Evolutionary conservation across 2,113 vertebrate genomes (phyloP).

Genomic region (Perca schrenkii): DNA sequence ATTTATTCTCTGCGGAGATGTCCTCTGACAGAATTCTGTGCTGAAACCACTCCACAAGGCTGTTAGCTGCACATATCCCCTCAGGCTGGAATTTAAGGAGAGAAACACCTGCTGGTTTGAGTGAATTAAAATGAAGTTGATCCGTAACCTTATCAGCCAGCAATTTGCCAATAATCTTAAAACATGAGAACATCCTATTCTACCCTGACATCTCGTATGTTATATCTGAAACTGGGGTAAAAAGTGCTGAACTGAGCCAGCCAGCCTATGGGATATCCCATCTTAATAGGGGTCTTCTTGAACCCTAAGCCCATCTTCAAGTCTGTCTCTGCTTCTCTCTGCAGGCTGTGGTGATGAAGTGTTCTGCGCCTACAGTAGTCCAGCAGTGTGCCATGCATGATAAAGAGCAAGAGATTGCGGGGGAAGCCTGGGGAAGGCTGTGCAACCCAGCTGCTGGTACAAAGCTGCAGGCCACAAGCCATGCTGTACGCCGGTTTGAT

Average conservation of each 20-base stretch:
- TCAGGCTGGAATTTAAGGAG: slow-evolving; percentile 71
- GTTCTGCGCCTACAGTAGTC: slow-evolving; percentile 71
- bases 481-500: slow-evolving; percentile 61
- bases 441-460: slow-evolving; percentile 65
- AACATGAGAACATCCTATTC: slow-evolving; percentile 54
- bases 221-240: slow-evolving; percentile 40
- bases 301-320: slow-evolving; percentile 69
- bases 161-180: slow-evolving; percentile 65
- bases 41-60: slow-evolving; percentile 62
- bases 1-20: slow-evolving; percentile 73
- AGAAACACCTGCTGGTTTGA: slow-evolving; percentile 70
- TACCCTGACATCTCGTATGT: slow-evolving; percentile 23
- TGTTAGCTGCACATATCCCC: slow-evolving; percentile 75
- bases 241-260: slow-evolving; percentile 19
- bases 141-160: slow-evolving; percentile 61
- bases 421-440: slow-evolving; percentile 61
- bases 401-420: slow-evolving; percentile 68
- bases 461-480: slow-evolving; percentile 71
- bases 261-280: slow-evolving; percentile 64
- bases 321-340: slow-evolving; percentile 71
- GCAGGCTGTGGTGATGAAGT: slow-evolving; percentile 79
- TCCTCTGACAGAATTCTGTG: slow-evolving; percentile 76
- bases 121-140: slow-evolving; percentile 76
- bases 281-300: slow-evolving; percentile 71
- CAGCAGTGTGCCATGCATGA: slow-evolving; percentile 77